Evolutionary conservation across 1,140 invertebrate genomes (phyloP).

Genomic region (Aphelinus atriplicis): DNA sequence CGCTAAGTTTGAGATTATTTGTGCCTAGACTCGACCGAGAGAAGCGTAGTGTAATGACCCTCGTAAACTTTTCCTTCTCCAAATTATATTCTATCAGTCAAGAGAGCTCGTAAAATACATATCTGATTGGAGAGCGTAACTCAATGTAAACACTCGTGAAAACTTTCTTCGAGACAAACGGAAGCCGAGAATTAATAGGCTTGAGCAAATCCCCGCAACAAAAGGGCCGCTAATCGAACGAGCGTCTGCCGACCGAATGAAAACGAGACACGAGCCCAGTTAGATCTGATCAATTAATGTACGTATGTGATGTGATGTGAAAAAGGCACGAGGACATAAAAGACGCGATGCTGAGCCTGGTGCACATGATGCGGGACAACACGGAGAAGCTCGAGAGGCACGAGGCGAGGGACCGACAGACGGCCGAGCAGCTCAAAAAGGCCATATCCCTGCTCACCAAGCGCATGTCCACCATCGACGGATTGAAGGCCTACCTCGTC

Average conservation of each 20-base stretch:
- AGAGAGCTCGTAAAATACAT: no score
- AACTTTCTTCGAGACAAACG: no score
- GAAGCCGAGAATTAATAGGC: no score
- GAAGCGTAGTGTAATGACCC: no score
- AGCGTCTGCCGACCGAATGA: no score
- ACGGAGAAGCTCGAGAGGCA: conserved; percentile 87
- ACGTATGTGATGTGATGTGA: no score
- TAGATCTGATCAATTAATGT: conserved; percentile 1
- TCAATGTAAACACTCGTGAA: no score
- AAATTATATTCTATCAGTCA: no score
- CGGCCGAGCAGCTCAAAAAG: conserved; percentile 83
- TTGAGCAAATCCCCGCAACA: conserved; percentile 8
- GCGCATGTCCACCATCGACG: conserved; percentile 75
- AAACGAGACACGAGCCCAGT: not conserved
- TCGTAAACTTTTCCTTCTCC: no score
- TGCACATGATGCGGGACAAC: conserved; percentile 80
- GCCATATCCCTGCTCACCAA: conserved; percentile 77
- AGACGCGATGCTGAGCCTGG: conserved; percentile 82
- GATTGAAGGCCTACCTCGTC: conserved; percentile 72
- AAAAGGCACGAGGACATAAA: conserved; percentile 83
- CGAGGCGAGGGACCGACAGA: conserved; percentile 80
- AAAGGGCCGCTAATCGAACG: not conserved
- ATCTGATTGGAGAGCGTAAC: no score
- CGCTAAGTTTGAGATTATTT: no score
- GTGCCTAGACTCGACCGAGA: no score